Base-by-base conservation (phyloP, 64 coral and sea anemone genomes). In the Actinia tenebrosa region DNA sequence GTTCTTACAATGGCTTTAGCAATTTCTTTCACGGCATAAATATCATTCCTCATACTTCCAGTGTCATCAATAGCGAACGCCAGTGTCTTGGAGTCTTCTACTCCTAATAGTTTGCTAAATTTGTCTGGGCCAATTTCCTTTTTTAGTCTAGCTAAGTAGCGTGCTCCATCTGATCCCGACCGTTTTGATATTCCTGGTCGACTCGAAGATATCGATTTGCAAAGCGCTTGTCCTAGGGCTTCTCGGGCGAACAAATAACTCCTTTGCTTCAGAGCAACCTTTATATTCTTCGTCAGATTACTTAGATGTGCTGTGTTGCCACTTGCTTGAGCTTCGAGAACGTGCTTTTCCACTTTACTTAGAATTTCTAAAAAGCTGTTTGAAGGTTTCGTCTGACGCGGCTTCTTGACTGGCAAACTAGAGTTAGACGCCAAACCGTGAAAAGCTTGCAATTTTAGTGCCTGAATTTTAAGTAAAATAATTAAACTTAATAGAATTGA, bases 41-140 rank as follows among this genome's bases (percentile, higher is more conserved):
- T 95, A 26, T 88, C 93, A 19, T 78, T 37, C 0, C 45, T 0
- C 93, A 95, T 95, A 45, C 93, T 95, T 19, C 89, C 93, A 50
- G 89, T 95, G 23, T 86, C 63, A 68, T 95, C 93, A 83, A 95
- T 95, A 56, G 86, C 93, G 88, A 95, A 95, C 44, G 88, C 91
- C 54, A 95, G 22, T 4, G 93, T 91, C 2, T 83, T 87, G 16
- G 88, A 80, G 26, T 80, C 86, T 9, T 91, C 22, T 10, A 95
- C 85, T 78, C 89, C 83, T 85, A 95, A 85, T 16, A 95, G 84
- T 20, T 77, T 86, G 16, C 91, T 79, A 80, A 94, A 94, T 19
- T 8, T 17, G 14, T 77, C 17, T 16, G 16, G 17, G 17, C 92
- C 92, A 15, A 94, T 85, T 17, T 94, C 92, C 62, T 10, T 91